Conservation (phyloP, 2,113 vertebrate genomes). For the Erythrocercus mccallii region DNA sequence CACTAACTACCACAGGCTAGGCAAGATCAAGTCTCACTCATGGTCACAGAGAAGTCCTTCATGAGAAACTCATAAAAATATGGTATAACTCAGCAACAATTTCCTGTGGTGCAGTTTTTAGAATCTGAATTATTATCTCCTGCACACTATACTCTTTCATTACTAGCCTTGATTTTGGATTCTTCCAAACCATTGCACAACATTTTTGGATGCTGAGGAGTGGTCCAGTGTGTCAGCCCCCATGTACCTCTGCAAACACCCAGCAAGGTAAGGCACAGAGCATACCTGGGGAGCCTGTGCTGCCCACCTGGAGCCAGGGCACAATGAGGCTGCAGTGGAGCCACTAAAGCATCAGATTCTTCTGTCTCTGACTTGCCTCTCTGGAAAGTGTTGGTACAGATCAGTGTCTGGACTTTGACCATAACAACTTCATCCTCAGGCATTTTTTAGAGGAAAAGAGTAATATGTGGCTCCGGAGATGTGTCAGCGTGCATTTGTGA, state of each 20-base stretch:
- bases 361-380: neutral
- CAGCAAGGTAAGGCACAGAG: neutral
- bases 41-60: neutral
- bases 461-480: neutral
- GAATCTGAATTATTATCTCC: neutral
- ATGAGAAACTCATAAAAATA: neutral
- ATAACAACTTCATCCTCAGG: neutral
- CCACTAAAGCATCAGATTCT: neutral
- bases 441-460: neutral
- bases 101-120: neutral
- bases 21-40: neutral
- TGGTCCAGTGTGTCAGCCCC: accelerated
- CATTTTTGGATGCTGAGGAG: neutral
- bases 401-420: neutral
- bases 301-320: accelerated
- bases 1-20: neutral
- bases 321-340: neutral
- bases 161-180: neutral
- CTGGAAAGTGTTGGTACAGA: neutral
- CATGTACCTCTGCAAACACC: accelerated
- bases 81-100: neutral
- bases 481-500: neutral
- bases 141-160: neutral
- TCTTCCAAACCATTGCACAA: neutral
- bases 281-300: too few species aligned